Evolutionary conservation across 2,888 invertebrate species (phyloP).

Genomic region (Ophonus ardosiacus): DNA sequence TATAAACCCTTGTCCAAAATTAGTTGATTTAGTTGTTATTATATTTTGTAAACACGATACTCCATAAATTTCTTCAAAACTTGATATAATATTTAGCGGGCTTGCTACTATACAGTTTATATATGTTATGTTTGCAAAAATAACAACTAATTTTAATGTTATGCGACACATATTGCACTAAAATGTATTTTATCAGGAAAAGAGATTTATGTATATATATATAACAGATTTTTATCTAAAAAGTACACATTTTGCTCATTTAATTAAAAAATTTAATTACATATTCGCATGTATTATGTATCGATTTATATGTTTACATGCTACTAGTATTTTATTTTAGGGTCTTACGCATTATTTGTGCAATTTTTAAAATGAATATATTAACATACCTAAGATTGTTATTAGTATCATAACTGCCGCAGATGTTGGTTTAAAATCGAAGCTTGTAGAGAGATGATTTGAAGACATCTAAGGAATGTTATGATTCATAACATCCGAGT

Average conservation of each 20-base stretch:
- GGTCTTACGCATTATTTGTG: too few species aligned
- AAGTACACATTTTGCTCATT: neutral
- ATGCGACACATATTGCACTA: neutral
- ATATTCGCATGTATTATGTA: neutral
- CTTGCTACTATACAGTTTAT: conserved; percentile 36
- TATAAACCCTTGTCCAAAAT: conserved; percentile 30
- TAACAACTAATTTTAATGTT: neutral
- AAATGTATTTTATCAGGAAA: neutral
- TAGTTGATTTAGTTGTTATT: too few species aligned
- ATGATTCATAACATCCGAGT: too few species aligned
- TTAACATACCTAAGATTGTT: too few species aligned
- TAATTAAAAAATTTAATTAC: too few species aligned
- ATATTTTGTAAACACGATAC: conserved; percentile 24
- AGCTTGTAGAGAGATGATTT: too few species aligned
- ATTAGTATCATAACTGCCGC: too few species aligned
- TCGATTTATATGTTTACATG: neutral
- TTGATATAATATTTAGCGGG: conserved; percentile 17
- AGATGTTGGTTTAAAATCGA: too few species aligned
- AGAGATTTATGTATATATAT: neutral
- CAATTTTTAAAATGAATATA: too few species aligned
- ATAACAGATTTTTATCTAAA: neutral
- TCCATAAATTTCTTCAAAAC: conserved; percentile 1
- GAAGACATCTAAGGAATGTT: too few species aligned
- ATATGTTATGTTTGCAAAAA: neutral
- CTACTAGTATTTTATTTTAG: neutral